Percentiles rank a stretch among this genome's conserved stretches.
Evolutionary conservation across 2,888 invertebrate species (phyloP).

Genomic region (Habroteleia sp.): DNA sequence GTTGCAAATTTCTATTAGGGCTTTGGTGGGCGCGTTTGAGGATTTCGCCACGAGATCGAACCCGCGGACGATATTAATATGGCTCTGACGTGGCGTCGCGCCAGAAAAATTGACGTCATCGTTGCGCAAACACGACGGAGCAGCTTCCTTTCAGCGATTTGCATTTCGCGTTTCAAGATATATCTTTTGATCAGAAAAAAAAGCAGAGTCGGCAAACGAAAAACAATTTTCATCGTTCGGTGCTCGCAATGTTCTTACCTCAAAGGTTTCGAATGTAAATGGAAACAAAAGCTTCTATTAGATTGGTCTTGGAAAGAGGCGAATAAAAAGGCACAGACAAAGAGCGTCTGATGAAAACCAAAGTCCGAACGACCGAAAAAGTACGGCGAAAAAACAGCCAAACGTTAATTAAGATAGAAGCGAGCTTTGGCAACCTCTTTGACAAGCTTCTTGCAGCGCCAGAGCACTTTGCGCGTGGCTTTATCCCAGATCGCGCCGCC

Average conservation of each 20-base stretch:
- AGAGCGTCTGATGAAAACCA: constrained; percentile 24
- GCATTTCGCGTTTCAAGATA: constrained; percentile 28
- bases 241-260: constrained; percentile 30
- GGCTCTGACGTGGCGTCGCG: constrained; percentile 8
- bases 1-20: too few species aligned
- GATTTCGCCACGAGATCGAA: constrained; percentile 30
- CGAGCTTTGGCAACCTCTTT: constrained; percentile 33
- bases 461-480: constrained; percentile 38
- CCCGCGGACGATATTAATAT: constrained; percentile 22
- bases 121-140: constrained; percentile 25
- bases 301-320: constrained; percentile 31
- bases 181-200: constrained; percentile 52
- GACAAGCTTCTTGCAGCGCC: constrained; percentile 41
- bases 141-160: constrained; percentile 33
- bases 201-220: constrained; percentile 35
- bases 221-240: constrained; percentile 54
- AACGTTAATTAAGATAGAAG: constrained; percentile 56
- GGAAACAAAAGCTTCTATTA: constrained; percentile 48
- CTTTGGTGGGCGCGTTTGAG: constrained; percentile 19
- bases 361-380: constrained; percentile 20
- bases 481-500: constrained; percentile 20
- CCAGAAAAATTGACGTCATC: constrained; percentile 18
- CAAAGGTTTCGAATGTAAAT: constrained; percentile 51
- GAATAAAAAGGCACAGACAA: constrained; percentile 12
- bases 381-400: not conserved